Evolutionary conservation across 2,113 vertebrate genomes (phyloP), one percentile per base, ranked within the genome.

Genomic region (Nansenia antarctica): DNA sequence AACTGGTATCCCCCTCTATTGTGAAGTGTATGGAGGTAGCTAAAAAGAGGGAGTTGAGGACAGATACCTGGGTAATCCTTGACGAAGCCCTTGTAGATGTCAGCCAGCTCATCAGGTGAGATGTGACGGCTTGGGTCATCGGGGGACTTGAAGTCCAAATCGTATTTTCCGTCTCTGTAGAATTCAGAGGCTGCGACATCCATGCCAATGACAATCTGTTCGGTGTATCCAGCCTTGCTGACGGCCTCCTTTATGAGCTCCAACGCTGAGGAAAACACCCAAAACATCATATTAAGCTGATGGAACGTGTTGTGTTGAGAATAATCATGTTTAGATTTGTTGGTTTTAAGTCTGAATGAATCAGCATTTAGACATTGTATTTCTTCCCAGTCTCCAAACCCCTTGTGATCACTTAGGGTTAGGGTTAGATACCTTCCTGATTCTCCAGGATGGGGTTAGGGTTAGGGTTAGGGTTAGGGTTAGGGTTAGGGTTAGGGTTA

Each of bases 81-180:
- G 77, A 97, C 88, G 83, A 99, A 99, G 87, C 92, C 90, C 86
- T 92, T 96, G 90, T 99, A 99, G 9, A 98, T 92, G 63, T 98
- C 92, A 69, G 92, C 94, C 85, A 99, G 92, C 85, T 98, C 86
- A 30, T 97, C 94, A 0, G 94, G 90, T 6, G 88, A 73, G 84
- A 98, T 98, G 82, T 98, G 91, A 77, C 96, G 92, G 87, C 85
- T 93, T 52, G 95, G 86, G 24, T 99, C 93, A 24, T 98, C 96
- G 0, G 96, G 94, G 27, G 98, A 98, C 92, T 98, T 99, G 92
- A 99, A 99, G 88, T 99, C 97, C 91, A 99, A 86, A 87, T 99
- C 97, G 0, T 99, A 98, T 62, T 97, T 96, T 8, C 96, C 96
- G 0, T 94, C 89, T 0, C 93, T 85, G 86, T 89, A 97, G 88